Evolutionary conservation across 2,888 invertebrate genomes (phyloP), one percentile per base, ranked within the genome.

Genomic region (Drosophila formosana): DNA sequence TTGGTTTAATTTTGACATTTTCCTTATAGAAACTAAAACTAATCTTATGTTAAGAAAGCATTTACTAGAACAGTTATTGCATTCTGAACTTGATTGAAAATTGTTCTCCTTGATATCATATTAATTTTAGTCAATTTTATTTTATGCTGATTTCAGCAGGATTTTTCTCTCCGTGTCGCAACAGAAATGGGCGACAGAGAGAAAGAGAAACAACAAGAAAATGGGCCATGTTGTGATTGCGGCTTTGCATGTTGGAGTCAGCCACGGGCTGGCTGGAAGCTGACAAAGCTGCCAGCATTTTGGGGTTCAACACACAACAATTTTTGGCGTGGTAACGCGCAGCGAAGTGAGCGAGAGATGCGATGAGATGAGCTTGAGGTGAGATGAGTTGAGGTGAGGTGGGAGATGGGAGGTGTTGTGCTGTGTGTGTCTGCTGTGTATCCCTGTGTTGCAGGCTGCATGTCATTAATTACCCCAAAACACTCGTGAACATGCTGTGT

Each of bases 401-500:
- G 28, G 28, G 28, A 28, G 28, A 2, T 28, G 28, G 6, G 4
- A 30, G 32, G 32, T 18, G 18, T 18, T 13, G 39, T 6, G 30
- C 1, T 5, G n/a, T 37, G 56, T 55, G 26, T 45, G 25, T 57
- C 34, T 50, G 18, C 34, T 50, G 18, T 18, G 18, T 18, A 18
- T 18, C 18, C 18, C 18, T 18, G 18, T 18, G 62, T 63, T 51
- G 46, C 43, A 50, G 60, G 34, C 72, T 58, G 72, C 84, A 78
- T 83, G 72, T 71, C 83, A 87, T 89, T 83, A 83, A 87, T 83
- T 87, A 84, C 72, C 71, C 66, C 37, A 47, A 39, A 45, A 25
- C 39, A 41, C 39, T 41, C 39, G 39, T 41, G 39, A 18, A 41
- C 39, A 41, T 8, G 39, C 39, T 18, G 39, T 18, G 18, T 18